Evolutionary conservation across 2,113 vertebrate genomes (phyloP), one percentile per base, ranked within the genome.

Genomic region (Etheostoma spectabile): DNA sequence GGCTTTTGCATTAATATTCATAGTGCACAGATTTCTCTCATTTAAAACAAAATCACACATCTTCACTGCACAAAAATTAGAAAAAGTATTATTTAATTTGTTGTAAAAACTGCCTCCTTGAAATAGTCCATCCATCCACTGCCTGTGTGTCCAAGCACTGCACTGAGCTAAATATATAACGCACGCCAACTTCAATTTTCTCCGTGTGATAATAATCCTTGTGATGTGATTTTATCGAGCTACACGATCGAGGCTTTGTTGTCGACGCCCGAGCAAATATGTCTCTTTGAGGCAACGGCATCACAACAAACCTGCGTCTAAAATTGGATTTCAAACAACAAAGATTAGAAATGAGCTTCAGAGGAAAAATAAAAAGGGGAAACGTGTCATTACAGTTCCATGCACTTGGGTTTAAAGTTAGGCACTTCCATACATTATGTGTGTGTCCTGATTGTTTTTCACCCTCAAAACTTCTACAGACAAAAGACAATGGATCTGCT

Each of bases 101-200:
- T 27, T 27, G 27, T 1, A 27, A 27, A 27, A 27, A 27, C 3
- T 27, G 27, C 3, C 2, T 27, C 27, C 3, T n/a, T n/a, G n/a
- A n/a, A n/a, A n/a, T n/a, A n/a, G n/a, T n/a, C n/a, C n/a, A n/a
- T 62, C 61, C 24, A 4, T 53, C 51, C 3, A 6, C 27, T 45
- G 15, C 64, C 53, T 51, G 30, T 3, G 55, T 55, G 35, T 66
- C 13, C n/a, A 42, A 55, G 64, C 48, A 42, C 60, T 53, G 52
- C 61, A 19, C 38, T 59, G 27, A 65, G 57, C 72, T 73, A 79
- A 82, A 79, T 63, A 77, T 63, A 77, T 68, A 63, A 64, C 61
- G 65, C 21, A 46, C 59, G 64, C 53, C 71, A 79, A 42, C 42
- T 53, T 65, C 14, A 46, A 46, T 16, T 77, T 21, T 61, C 42